phyloP scores from a whole-genome alignment of 2,797 vertebrate genomes.

The Philypnodon macrostomus region DNA sequence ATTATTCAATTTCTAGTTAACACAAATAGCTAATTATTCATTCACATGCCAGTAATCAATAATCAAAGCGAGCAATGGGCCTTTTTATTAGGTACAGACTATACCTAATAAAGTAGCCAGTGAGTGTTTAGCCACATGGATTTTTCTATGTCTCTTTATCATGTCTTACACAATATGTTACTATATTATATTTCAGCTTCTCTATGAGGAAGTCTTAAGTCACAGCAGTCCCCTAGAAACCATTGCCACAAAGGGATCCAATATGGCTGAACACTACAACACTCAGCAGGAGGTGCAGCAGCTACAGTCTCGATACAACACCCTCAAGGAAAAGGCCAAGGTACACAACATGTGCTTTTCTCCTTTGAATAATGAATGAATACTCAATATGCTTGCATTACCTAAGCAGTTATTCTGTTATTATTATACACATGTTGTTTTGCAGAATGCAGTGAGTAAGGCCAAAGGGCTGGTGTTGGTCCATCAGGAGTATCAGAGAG shows the following conservation, averaged over 20 bases:
- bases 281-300: slow-evolving; percentile 90
- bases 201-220: slow-evolving; percentile 92
- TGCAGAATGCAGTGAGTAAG: slow-evolving; percentile 84
- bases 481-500: slow-evolving; percentile 92
- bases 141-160: too few relatives aligned
- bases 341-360: slow-evolving; percentile 56
- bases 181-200: slow-evolving; percentile 76
- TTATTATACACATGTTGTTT: slow-evolving; percentile 17
- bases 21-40: too few relatives aligned
- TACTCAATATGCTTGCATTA: too few relatives aligned
- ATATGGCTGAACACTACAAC: slow-evolving; percentile 88
- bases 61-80: too few relatives aligned
- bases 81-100: too few relatives aligned
- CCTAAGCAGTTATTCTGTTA: not conserved
- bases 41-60: too few relatives aligned
- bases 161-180: slow-evolving; percentile 6
- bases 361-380: slow-evolving; percentile 24
- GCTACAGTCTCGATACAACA: slow-evolving; percentile 83
- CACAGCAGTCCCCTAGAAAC: slow-evolving; percentile 88
- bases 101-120: too few relatives aligned
- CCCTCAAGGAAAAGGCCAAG: slow-evolving; percentile 86
- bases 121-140: too few relatives aligned
- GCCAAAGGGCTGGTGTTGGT: slow-evolving; percentile 85
- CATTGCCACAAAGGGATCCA: slow-evolving; percentile 88
- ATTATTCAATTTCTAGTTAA: too few relatives aligned